Conservation (phyloP, 2,113 vertebrate species). For the Artemisiospiza belli region DNA sequence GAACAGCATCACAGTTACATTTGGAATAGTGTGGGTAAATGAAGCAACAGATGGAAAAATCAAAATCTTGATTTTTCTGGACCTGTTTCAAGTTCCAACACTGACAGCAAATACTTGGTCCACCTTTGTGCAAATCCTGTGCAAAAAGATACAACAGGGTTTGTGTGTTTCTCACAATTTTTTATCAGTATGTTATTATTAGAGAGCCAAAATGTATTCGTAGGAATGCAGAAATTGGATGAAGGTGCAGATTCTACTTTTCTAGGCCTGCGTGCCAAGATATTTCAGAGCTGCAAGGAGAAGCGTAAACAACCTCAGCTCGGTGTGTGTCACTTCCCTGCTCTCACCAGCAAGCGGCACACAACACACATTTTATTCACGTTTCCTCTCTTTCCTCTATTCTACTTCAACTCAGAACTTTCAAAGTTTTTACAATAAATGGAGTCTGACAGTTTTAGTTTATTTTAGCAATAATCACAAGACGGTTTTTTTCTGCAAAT, state of each 20-base stretch:
- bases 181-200: neutral
- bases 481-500: constrained; percentile 53
- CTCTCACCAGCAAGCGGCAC: constrained; percentile 60
- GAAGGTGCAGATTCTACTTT: neutral
- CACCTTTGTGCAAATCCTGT: neutral
- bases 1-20: neutral
- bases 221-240: neutral
- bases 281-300: neutral
- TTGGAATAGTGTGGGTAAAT: constrained; percentile 9
- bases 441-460: constrained; percentile 43
- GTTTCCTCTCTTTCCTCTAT: neutral
- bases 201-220: neutral
- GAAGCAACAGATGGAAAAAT: constrained; percentile 55
- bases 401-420: neutral
- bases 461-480: constrained; percentile 55
- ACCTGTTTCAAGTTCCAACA: constrained; percentile 7
- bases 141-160: neutral
- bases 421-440: constrained; percentile 30
- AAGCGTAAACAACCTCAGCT: neutral
- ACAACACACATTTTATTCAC: neutral
- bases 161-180: neutral
- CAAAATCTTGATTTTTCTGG: constrained; percentile 5
- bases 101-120: neutral
- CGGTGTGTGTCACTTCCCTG: neutral
- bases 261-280: neutral